phyloP scores from a whole-genome alignment of 2,113 vertebrate genomes.

The Corydoras maculifer region DNA sequence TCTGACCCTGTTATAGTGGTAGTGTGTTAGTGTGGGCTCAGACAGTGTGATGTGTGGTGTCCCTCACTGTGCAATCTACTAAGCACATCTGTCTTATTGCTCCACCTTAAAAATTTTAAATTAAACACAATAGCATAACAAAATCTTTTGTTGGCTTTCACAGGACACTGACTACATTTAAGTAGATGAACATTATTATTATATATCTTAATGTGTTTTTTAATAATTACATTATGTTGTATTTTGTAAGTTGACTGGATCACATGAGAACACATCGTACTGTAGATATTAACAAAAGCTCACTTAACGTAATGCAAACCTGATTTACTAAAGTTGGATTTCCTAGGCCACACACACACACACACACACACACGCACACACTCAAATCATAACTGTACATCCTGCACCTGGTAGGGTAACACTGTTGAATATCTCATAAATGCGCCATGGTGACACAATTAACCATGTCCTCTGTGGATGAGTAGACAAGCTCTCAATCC shows the following conservation, averaged over 20 bases:
- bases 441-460: conserved; percentile 37
- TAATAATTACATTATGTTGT: no score
- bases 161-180: no score
- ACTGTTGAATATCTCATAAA: conserved; percentile 36
- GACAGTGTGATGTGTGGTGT: no score
- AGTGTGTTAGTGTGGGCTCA: no score
- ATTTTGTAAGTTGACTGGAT: not conserved
- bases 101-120: no score
- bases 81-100: no score
- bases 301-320: conserved; percentile 8
- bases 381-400: not conserved
- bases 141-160: no score
- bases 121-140: no score
- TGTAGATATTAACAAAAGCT: conserved; percentile 10
- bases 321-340: conserved; percentile 9
- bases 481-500: conserved; percentile 38
- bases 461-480: conserved; percentile 25
- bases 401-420: conserved; percentile 28
- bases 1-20: no score
- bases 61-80: no score
- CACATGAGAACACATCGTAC: not conserved
- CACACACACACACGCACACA: not conserved
- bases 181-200: no score
- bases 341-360: not conserved
- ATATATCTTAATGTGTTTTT: no score